Evolutionary conservation across 1,140 invertebrate genomes (phyloP).

Genomic region (Magallana gigas): DNA sequence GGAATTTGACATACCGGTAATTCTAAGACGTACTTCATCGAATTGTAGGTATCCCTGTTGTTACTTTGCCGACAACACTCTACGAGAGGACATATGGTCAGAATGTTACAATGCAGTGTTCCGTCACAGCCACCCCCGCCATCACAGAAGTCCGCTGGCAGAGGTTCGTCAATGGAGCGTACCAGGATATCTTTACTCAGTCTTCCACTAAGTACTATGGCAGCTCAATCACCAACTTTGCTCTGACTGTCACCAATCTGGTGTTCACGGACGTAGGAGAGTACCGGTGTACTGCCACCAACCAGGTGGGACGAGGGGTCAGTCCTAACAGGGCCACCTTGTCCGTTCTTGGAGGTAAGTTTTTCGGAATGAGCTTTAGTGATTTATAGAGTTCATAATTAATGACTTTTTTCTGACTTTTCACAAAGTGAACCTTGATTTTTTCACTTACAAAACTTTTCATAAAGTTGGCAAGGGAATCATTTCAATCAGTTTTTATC

Average conservation of each 20-base stretch:
- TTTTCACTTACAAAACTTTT: not conserved
- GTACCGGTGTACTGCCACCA: constrained; percentile 50
- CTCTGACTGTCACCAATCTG: constrained; percentile 23
- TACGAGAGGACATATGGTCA: constrained; percentile 40
- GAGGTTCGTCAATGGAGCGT: constrained; percentile 16
- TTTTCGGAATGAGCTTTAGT: not conserved
- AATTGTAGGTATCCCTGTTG: constrained; percentile 43
- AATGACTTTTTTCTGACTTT: constrained; percentile 4
- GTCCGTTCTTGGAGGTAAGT: constrained; percentile 6
- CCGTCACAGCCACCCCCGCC: constrained; percentile 25
- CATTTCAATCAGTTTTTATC: no score
- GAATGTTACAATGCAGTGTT: constrained; percentile 50
- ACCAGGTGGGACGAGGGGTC: constrained; percentile 34
- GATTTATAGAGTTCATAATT: no score
- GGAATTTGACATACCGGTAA: not conserved
- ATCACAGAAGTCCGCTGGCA: constrained; percentile 42
- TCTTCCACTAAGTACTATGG: constrained; percentile 43
- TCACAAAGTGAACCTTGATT: not conserved
- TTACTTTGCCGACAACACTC: constrained; percentile 17
- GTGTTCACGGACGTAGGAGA: constrained; percentile 38
- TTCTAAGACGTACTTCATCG: not conserved
- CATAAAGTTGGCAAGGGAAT: no score
- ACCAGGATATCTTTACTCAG: not conserved
- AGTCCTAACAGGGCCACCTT: constrained; percentile 1
- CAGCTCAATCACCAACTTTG: not conserved